phyloP scores from a whole-genome alignment of 2,797 vertebrate genomes.

The Ptychadena robeensis region DNA sequence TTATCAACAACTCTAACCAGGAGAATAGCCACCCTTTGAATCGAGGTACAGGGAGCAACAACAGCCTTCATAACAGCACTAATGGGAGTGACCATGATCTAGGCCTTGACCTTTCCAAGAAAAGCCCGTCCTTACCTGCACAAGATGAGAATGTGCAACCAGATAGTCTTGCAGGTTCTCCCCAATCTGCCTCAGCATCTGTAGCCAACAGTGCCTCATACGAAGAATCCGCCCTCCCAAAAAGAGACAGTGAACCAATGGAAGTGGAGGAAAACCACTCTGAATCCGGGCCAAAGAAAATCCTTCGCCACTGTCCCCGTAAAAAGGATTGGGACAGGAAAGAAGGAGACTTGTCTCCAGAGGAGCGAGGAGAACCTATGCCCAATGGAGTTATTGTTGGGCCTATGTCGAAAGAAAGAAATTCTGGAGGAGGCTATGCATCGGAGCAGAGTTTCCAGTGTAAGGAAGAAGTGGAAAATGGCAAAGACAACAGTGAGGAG shows the following conservation, averaged over 20 bases:
- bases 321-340: conserved; percentile 91
- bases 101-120: conserved; percentile 95
- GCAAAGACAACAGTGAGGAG: conserved; percentile 89
- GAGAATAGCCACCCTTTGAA: conserved; percentile 76
- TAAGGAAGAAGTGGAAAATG: conserved; percentile 89
- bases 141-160: conserved; percentile 86
- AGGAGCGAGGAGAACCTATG: conserved; percentile 78
- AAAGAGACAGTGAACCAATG: conserved; percentile 82
- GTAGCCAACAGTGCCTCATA: conserved; percentile 95
- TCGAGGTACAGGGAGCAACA: conserved; percentile 74
- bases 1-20: conserved; percentile 81
- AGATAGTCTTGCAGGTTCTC: conserved; percentile 88
- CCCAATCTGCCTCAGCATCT: conserved; percentile 87
- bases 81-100: conserved; percentile 85
- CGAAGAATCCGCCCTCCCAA: conserved; percentile 78
- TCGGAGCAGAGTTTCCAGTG: conserved; percentile 81
- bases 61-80: conserved; percentile 82
- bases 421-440: conserved; percentile 73
- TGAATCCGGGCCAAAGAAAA: conserved; percentile 81
- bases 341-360: conserved; percentile 76
- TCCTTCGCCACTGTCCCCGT: conserved; percentile 82
- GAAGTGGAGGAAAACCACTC: conserved; percentile 80
- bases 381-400: conserved; percentile 87
- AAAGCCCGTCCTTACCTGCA: conserved; percentile 82
- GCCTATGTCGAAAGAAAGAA: conserved; percentile 75